Percentiles rank a stretch among this genome's conserved stretches.
phyloP scores from a whole-genome alignment of 2,113 vertebrate species.

The Platysternon megacephalum region DNA sequence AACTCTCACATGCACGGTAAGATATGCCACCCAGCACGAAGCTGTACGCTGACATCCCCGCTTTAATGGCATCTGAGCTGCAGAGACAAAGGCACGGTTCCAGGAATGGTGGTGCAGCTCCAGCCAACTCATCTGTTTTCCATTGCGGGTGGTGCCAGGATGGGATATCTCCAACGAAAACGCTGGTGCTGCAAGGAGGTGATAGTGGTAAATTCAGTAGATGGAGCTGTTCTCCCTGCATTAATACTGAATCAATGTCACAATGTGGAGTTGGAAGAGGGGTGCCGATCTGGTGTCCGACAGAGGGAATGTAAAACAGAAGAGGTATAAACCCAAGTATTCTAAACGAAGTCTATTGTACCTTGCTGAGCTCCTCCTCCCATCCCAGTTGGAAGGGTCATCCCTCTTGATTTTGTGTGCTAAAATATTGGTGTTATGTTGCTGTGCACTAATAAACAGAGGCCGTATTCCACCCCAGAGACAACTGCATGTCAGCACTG shows the following conservation, averaged over 20 bases:
- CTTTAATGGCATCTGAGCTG: conserved; percentile 16
- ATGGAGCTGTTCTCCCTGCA: not conserved
- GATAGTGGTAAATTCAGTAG: not conserved
- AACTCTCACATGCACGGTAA: conserved; percentile 68
- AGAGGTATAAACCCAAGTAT: not conserved
- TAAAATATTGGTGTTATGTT: not conserved
- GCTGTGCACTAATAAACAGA: not conserved
- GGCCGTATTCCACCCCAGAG: not conserved
- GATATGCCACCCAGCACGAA: conserved; percentile 57
- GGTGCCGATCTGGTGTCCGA: not conserved
- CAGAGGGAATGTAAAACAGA: not conserved
- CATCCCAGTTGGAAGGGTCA: not conserved
- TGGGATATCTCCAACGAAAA: conserved; percentile 1
- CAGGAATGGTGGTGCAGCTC: not conserved
- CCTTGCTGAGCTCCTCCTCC: not conserved
- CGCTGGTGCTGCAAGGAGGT: not conserved
- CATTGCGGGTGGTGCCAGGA: not conserved
- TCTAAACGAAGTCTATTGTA: conserved; percentile 7
- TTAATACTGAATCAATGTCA: not conserved
- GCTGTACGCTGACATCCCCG: conserved; percentile 25
- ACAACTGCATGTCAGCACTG: not conserved
- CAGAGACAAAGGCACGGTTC: not conserved
- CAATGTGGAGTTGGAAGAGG: not conserved
- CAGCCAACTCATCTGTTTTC: conserved; percentile 26
- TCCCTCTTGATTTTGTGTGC: not conserved